Conservation (phyloP, 2,113 vertebrate genomes). For the Callaeas wilsoni region DNA sequence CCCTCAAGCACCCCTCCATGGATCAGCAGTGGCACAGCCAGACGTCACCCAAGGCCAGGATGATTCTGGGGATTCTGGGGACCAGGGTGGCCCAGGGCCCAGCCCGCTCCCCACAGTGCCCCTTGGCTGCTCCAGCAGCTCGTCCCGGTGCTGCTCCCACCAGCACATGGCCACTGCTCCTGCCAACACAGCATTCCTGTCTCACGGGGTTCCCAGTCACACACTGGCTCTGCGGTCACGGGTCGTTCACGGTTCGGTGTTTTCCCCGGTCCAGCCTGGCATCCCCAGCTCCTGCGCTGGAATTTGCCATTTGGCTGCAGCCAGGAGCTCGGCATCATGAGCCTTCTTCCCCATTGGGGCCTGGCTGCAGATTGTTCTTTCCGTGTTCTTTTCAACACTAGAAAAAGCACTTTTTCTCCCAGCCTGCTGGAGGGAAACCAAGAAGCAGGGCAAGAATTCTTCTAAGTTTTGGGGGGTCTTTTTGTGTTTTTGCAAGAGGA, state of each 20-base stretch:
- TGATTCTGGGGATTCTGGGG: too few relatives aligned
- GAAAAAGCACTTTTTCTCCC: not conserved
- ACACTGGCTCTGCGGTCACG: rapidly evolving
- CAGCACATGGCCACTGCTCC: rapidly evolving
- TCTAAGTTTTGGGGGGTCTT: not conserved
- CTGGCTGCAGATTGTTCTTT: constrained; percentile 19
- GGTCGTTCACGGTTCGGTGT: rapidly evolving
- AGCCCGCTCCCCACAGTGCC: rapidly evolving
- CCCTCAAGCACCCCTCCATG: rapidly evolving
- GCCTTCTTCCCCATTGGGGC: not conserved
- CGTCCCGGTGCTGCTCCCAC: rapidly evolving
- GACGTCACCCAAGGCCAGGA: not conserved
- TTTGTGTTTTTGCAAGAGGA: not conserved
- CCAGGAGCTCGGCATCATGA: not conserved
- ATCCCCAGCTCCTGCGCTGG: not conserved
- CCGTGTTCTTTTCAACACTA: not conserved
- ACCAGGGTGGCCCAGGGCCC: not conserved
- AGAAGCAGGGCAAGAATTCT: not conserved
- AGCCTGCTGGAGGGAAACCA: not conserved
- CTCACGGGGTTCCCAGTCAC: rapidly evolving
- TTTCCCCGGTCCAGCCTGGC: not conserved
- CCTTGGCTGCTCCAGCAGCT: not conserved
- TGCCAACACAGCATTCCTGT: not conserved
- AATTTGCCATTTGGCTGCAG: constrained; percentile 36
- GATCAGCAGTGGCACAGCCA: not conserved